These are phyloP conservation scores for Hylyphantes graminicola DNA, from an alignment of 1,140 invertebrate genomes.

Conservation along the genomic window DNA sequence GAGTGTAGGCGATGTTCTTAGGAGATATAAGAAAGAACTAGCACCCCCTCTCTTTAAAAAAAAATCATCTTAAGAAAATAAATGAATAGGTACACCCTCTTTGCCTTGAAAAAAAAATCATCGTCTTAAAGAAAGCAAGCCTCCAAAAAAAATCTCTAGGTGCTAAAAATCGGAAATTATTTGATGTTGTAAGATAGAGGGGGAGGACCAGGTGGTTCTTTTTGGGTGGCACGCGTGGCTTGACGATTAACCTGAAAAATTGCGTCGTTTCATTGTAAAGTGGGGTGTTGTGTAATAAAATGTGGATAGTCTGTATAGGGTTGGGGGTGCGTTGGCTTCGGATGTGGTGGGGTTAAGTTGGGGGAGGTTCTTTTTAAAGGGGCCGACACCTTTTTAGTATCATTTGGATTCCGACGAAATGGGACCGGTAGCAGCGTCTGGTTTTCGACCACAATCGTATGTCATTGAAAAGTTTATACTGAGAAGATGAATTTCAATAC, in stretches of 20 bases:
- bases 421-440: too few relatives aligned
- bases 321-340: slow-evolving; percentile 24
- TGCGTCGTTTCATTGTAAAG: background rate
- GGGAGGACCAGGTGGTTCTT: slow-evolving; percentile 15
- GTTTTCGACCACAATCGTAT: too few relatives aligned
- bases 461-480: background rate
- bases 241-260: slow-evolving; percentile 38
- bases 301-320: background rate
- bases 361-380: too few relatives aligned
- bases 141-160: slow-evolving; percentile 1
- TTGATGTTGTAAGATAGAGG: background rate
- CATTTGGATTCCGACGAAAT: too few relatives aligned
- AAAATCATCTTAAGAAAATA: too few relatives aligned
- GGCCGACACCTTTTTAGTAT: too few relatives aligned
- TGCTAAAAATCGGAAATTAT: slow-evolving; percentile 32
- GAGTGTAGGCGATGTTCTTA: slow-evolving; percentile 40
- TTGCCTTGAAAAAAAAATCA: too few relatives aligned
- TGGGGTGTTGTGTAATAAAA: slow-evolving; percentile 12
- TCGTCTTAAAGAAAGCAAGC: too few relatives aligned
- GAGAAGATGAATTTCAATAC: background rate
- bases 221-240: slow-evolving; percentile 7
- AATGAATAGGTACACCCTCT: too few relatives aligned
- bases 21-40: too few relatives aligned
- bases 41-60: too few relatives aligned
- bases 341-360: background rate